Base-by-base conservation (phyloP, 2,113 vertebrate genomes). In the Ctenodactylus gundi region DNA sequence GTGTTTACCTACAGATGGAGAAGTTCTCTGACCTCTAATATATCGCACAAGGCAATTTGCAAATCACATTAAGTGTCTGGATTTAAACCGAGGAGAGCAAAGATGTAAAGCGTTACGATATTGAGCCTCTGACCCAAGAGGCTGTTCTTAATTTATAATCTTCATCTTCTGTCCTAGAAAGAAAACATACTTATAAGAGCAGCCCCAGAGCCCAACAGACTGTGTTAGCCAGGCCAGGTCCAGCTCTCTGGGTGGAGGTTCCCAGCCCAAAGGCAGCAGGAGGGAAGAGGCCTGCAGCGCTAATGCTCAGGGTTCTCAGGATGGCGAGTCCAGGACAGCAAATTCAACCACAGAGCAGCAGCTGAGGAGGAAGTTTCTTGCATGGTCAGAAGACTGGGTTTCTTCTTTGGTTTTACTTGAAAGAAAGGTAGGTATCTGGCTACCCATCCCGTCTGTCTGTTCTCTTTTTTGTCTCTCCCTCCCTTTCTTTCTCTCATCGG, bases 1-100 rank as follows among this genome's bases (percentile, higher is more conserved):
- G 39, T 95, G 89, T 96, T 97, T 97, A 92, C 94, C 84, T 94
- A 97, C 11, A 58, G 83, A 95, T 93, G 8, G 51, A 90, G 96
- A 96, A 36, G 53, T 94, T n/a, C 94, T 97, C 88, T 78, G 84
- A 97, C 94, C 88, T 85, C 85, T 95, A 77, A 91, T 91, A 95
- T 96, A 95, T 95, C 91, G 85, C 83, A 92, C 58, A 90, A 96
- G 92, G 75, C 72, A 60, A 60, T 95, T 77, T 91, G 85, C 0
- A 49, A 94, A 97, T 93, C 94, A 81, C 57, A 67, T 80, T 81
- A 96, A 85, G 94, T 95, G 80, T 70, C 88, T 84, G 76, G 80
- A 90, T 96, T 96, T 92, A 94, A 91, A 96, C 65, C 11, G 53
- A 94, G 92, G 88, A 95, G 86, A 92, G 92, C 82, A 90, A 93